Conservation (phyloP, 2,113 vertebrate genomes). For the Chaetorhynchus papuensis region DNA sequence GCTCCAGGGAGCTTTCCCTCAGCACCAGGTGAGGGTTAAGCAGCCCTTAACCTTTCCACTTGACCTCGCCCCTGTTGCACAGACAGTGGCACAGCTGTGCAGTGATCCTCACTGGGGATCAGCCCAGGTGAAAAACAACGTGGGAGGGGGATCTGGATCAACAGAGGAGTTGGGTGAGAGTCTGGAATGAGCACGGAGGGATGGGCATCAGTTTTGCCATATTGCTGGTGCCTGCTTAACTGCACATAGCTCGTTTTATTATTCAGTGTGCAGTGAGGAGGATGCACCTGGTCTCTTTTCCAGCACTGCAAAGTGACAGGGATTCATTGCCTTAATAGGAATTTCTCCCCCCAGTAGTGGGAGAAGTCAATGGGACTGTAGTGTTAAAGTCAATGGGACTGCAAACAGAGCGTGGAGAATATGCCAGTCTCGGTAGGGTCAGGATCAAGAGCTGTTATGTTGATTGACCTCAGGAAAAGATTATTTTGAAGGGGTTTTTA, state of each 20-base stretch:
- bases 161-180: not conserved
- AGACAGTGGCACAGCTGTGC: not conserved
- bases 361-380: slow-evolving; percentile 5
- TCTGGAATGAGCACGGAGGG: not conserved
- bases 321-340: not conserved
- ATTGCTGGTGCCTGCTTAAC: not conserved
- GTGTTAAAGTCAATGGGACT: slow-evolving; percentile 3
- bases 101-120: not conserved
- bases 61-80: not conserved
- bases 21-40: not conserved
- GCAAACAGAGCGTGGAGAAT: not conserved
- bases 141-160: not conserved
- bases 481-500: not conserved
- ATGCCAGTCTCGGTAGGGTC: not conserved
- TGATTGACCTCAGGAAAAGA: slow-evolving; percentile 49
- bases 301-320: not conserved
- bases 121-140: not conserved
- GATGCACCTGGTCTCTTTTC: not conserved
- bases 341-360: not conserved
- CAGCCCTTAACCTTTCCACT: not conserved
- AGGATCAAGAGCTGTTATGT: slow-evolving; percentile 29
- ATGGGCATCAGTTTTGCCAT: not conserved
- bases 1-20: not conserved
- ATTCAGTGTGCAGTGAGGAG: not conserved
- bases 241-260: not conserved